phyloP scores from a whole-genome alignment of 37 sponge, comb jelly and placozoan genomes.

The Diacarnus erythraeanus region DNA sequence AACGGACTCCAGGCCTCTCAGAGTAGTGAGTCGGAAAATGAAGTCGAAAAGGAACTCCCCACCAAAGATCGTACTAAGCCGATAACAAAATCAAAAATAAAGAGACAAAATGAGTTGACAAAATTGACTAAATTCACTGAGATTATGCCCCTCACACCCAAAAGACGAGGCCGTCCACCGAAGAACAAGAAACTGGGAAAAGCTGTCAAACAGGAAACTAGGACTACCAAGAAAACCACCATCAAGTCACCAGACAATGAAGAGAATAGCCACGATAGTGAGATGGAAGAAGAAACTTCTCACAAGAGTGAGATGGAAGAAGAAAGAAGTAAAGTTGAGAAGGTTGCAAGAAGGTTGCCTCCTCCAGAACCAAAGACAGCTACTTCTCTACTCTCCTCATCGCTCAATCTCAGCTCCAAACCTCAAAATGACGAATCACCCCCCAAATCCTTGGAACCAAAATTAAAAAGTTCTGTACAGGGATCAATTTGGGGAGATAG shows the following conservation, averaged over 20 bases:
- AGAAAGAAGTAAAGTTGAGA: background rate
- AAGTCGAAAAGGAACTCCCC: background rate
- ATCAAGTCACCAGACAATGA: background rate
- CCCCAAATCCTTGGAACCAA: background rate
- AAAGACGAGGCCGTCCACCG: background rate
- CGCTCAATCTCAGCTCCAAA: conserved; percentile 1
- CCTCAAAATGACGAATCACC: background rate
- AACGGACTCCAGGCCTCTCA: background rate
- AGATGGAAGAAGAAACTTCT: background rate
- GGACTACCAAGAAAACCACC: background rate
- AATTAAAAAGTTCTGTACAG: background rate
- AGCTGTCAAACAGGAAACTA: background rate
- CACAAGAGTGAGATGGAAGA: background rate
- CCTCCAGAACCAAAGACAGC: background rate
- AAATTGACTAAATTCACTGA: background rate
- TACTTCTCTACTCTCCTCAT: conserved; percentile 2
- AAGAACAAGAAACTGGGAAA: background rate
- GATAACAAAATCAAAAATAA: background rate
- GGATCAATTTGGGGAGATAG: background rate
- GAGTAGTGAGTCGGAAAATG: background rate
- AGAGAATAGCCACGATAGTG: background rate
- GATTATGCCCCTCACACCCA: background rate
- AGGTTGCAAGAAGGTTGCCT: background rate
- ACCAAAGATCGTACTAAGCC: background rate
- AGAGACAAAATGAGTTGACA: background rate